Evolutionary conservation across 2,888 invertebrate genomes (phyloP).

Genomic region (Volucella bombylans): DNA sequence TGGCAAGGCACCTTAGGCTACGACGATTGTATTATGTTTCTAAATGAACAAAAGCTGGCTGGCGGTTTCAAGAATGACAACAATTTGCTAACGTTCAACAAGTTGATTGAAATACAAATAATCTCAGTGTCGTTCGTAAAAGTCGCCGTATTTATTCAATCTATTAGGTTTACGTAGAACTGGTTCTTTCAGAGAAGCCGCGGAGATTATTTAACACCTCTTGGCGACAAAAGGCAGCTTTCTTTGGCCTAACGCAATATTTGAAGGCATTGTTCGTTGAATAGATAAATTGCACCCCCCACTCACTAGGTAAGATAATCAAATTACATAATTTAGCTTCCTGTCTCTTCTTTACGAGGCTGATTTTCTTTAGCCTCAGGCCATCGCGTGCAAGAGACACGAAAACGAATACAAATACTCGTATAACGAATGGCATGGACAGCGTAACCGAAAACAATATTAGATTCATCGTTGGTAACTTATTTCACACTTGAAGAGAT

Average conservation of each 20-base stretch:
- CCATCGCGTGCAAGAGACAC: slow-evolving; percentile 1
- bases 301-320: slow-evolving; percentile 29
- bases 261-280: slow-evolving; percentile 30
- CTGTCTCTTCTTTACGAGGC: background rate
- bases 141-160: too few relatives aligned
- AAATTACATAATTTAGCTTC: slow-evolving; percentile 54
- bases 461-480: slow-evolving; percentile 48
- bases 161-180: background rate
- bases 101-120: too few relatives aligned
- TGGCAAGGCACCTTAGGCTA: too few relatives aligned
- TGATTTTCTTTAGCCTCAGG: slow-evolving; percentile 3
- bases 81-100: too few relatives aligned
- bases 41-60: too few relatives aligned
- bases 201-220: slow-evolving; percentile 9
- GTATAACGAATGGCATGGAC: slow-evolving; percentile 28
- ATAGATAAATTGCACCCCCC: slow-evolving; percentile 16
- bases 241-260: background rate
- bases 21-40: too few relatives aligned
- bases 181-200: slow-evolving; percentile 2
- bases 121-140: too few relatives aligned
- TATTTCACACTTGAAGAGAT: slow-evolving; percentile 64
- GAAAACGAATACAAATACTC: slow-evolving; percentile 4
- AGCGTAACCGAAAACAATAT: slow-evolving; percentile 24
- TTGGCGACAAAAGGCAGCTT: background rate
- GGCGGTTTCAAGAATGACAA: too few relatives aligned